These are phyloP conservation scores for Phlogophora meticulosa DNA, from an alignment of 2,888 invertebrate genomes.

Conservation along the genomic window DNA sequence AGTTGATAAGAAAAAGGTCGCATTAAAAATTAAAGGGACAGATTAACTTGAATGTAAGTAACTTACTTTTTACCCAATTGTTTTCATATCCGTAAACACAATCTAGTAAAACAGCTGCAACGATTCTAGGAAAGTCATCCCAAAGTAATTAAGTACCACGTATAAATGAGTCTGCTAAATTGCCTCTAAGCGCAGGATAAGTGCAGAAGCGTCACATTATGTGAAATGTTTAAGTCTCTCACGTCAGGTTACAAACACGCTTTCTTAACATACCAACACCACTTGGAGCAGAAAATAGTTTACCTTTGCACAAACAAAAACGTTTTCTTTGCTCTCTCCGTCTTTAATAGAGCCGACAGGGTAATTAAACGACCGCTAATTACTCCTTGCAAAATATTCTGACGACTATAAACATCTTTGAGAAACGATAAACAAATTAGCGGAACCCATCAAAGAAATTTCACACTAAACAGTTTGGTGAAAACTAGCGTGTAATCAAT, in stretches of 20 bases:
- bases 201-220: slow-evolving; percentile 53
- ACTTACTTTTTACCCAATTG: neutral
- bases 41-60: neutral
- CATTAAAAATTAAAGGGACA: slow-evolving; percentile 65
- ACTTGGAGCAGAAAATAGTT: slow-evolving; percentile 74
- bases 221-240: slow-evolving; percentile 67
- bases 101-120: slow-evolving; percentile 13
- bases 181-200: slow-evolving; percentile 61
- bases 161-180: slow-evolving; percentile 32
- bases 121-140: slow-evolving; percentile 11
- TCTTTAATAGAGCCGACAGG: slow-evolving; percentile 33
- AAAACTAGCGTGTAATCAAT: slow-evolving; percentile 45
- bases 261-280: slow-evolving; percentile 78
- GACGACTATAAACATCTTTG: slow-evolving; percentile 35
- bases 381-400: slow-evolving; percentile 32
- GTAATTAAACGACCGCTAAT: slow-evolving; percentile 45
- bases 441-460: slow-evolving; percentile 35
- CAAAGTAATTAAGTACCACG: slow-evolving; percentile 23
- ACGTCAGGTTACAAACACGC: slow-evolving; percentile 68
- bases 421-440: slow-evolving; percentile 42
- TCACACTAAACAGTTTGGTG: slow-evolving; percentile 17
- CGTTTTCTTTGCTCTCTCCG: slow-evolving; percentile 55
- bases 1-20: slow-evolving; percentile 65
- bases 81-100: slow-evolving; percentile 16
- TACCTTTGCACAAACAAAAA: slow-evolving; percentile 63